Conservation (phyloP, 2,797 vertebrate genomes). For the Schizothorax lantsangensis region DNA sequence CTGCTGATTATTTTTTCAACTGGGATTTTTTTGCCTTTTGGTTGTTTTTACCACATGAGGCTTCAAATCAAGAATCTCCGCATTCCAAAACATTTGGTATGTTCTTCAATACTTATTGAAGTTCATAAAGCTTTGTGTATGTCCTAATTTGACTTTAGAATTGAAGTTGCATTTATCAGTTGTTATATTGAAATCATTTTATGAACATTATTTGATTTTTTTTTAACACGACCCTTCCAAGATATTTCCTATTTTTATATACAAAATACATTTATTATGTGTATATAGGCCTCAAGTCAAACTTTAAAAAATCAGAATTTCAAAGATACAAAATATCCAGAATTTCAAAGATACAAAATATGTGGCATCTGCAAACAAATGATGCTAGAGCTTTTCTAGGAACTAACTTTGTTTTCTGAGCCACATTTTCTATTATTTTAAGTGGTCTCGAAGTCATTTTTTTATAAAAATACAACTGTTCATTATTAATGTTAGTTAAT, state of each 20-base stretch:
- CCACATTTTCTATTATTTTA: neutral
- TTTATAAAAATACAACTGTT: neutral
- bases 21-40: neutral
- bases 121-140: neutral
- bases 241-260: neutral
- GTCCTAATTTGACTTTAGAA: neutral
- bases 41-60: conserved; percentile 20
- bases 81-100: conserved; percentile 59
- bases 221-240: neutral
- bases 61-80: neutral
- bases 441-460: neutral
- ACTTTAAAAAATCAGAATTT: neutral
- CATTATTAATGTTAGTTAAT: neutral
- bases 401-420: neutral
- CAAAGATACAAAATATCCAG: neutral
- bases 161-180: neutral
- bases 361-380: neutral
- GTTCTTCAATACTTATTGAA: neutral
- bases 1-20: conserved; percentile 36
- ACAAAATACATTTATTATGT: neutral
- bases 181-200: neutral
- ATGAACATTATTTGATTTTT: neutral
- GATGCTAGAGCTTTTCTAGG: neutral
- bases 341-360: no score
- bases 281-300: neutral